phyloP scores from a whole-genome alignment of 2,888 invertebrate genomes.

The Dynastes hyllus region DNA sequence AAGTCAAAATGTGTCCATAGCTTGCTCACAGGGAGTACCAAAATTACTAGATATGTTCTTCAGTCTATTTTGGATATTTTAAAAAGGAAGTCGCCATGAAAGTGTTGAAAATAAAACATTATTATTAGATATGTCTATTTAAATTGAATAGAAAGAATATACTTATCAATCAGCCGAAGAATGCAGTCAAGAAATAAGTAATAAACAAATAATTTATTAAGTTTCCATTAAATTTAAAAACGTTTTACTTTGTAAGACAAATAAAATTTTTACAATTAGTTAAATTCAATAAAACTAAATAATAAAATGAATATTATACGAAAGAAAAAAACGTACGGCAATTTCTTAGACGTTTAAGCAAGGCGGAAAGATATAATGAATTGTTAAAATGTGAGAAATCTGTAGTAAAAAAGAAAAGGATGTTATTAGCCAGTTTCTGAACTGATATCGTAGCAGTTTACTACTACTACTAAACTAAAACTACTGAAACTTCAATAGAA shows the following conservation, averaged over 20 bases:
- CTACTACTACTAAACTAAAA: slow-evolving; percentile 48
- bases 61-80: too few species aligned
- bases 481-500: slow-evolving; percentile 58
- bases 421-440: slow-evolving; percentile 64
- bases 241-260: slow-evolving; percentile 15
- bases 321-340: slow-evolving; percentile 55
- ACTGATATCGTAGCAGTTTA: slow-evolving; percentile 62
- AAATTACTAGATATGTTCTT: too few species aligned
- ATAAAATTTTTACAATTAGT: slow-evolving; percentile 55
- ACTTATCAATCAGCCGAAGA: slow-evolving; percentile 66
- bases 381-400: slow-evolving; percentile 59
- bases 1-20: too few species aligned
- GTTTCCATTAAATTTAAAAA: slow-evolving; percentile 55
- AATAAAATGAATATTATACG: slow-evolving; percentile 52
- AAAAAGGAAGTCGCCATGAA: neutral
- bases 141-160: slow-evolving; percentile 55
- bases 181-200: slow-evolving; percentile 62
- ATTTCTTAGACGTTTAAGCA: slow-evolving; percentile 57
- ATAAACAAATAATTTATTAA: slow-evolving; percentile 4
- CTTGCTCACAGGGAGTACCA: too few species aligned
- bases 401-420: slow-evolving; percentile 65
- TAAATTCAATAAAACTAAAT: slow-evolving; percentile 55
- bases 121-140: neutral
- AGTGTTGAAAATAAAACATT: neutral
- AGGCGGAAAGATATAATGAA: slow-evolving; percentile 54